These are phyloP conservation scores for Limnephilus lunatus DNA, from an alignment of 2,888 invertebrate species.

Conservation along the genomic window DNA sequence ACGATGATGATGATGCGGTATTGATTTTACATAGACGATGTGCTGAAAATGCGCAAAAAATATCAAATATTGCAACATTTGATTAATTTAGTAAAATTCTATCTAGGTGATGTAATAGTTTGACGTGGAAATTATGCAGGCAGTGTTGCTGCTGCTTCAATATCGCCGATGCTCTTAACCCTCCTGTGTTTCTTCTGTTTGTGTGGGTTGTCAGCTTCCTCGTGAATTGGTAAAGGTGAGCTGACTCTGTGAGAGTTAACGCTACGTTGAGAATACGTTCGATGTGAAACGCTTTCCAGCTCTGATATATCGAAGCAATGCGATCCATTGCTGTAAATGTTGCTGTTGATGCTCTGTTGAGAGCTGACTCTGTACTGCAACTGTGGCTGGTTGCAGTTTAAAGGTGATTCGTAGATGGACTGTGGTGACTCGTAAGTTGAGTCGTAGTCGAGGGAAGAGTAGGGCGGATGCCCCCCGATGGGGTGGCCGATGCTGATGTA, in stretches of 20 bases:
- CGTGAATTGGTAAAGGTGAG: constrained; percentile 75
- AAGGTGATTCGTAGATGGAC: constrained; percentile 71
- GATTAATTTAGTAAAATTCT: constrained; percentile 11
- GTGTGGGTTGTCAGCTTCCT: constrained; percentile 73
- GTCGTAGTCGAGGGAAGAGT: constrained; percentile 69
- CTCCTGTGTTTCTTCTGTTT: constrained; percentile 80
- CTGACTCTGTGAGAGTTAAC: constrained; percentile 76
- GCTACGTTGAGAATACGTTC: constrained; percentile 73
- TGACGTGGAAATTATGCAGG: constrained; percentile 69
- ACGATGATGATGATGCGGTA: too few relatives aligned
- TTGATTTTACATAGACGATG: too few relatives aligned
- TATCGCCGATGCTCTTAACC: constrained; percentile 86
- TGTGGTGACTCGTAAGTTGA: constrained; percentile 67
- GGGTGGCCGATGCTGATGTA: constrained; percentile 77
- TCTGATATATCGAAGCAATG: constrained; percentile 65
- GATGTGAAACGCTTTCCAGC: constrained; percentile 67
- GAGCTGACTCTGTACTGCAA: constrained; percentile 64
- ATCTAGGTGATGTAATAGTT: neutral
- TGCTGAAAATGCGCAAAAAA: constrained; percentile 7
- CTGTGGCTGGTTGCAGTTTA: constrained; percentile 68
- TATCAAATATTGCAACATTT: neutral
- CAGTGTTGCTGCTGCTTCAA: constrained; percentile 78
- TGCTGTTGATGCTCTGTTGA: constrained; percentile 65
- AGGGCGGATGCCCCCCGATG: constrained; percentile 69
- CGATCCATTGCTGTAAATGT: constrained; percentile 65